Percentiles rank a stretch among this genome's conserved stretches.
These are phyloP conservation scores for Pachyseris speciosa DNA, from an alignment of 64 coral and sea anemone species.

Conservation along the genomic window DNA sequence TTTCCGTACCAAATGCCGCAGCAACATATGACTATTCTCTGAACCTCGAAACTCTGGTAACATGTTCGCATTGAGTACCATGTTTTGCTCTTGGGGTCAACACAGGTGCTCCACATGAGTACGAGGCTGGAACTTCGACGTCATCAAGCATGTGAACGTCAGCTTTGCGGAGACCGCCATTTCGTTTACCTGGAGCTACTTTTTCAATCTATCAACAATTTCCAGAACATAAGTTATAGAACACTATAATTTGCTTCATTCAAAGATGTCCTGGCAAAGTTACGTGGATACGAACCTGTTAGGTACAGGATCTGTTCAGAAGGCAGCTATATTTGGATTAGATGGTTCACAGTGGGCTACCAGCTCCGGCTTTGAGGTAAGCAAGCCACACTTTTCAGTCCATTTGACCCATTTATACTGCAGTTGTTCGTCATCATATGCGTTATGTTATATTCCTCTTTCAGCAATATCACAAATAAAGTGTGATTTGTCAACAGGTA, in stretches of 20 bases:
- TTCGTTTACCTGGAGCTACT: background rate
- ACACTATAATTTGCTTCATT: background rate
- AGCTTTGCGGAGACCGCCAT: background rate
- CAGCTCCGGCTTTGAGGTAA: conserved; percentile 57
- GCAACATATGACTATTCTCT: no score
- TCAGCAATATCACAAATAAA: background rate
- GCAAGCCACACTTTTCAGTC: background rate
- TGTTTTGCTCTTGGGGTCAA: background rate
- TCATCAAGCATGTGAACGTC: conserved; percentile 33
- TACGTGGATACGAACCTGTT: conserved; percentile 70
- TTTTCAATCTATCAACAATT: no score
- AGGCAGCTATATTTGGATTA: conserved; percentile 55
- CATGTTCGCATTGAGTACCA: background rate
- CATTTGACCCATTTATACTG: background rate
- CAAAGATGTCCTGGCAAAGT: conserved; percentile 63
- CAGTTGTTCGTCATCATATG: no score
- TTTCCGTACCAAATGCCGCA: no score
- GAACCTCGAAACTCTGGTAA: no score
- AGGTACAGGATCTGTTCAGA: conserved; percentile 68
- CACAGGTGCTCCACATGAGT: background rate
- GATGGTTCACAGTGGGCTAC: conserved; percentile 66
- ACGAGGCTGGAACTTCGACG: background rate
- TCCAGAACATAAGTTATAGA: no score
- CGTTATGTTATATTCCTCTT: background rate
- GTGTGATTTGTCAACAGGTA: conserved; percentile 53